These are phyloP conservation scores for Melikaiella ostensackeni DNA, from an alignment of 2,888 invertebrate genomes.

Conservation along the genomic window DNA sequence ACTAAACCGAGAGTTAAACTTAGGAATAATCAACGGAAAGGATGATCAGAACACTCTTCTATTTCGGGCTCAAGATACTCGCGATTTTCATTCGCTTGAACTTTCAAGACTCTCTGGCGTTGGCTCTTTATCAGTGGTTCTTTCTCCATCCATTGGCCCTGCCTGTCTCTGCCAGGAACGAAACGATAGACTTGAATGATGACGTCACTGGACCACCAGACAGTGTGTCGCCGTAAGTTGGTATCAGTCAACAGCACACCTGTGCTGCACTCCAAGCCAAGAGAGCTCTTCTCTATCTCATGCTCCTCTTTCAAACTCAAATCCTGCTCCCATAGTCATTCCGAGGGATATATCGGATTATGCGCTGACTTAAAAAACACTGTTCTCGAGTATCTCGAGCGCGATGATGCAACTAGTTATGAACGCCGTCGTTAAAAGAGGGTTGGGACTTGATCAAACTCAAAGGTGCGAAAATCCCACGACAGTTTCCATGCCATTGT, in stretches of 20 bases:
- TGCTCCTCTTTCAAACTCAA: slow-evolving; percentile 39
- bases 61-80: neutral
- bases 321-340: slow-evolving; percentile 49
- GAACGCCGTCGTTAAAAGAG: slow-evolving; percentile 40
- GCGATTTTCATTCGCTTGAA: neutral
- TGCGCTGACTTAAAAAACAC: slow-evolving; percentile 71
- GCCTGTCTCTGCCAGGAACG: slow-evolving; percentile 30
- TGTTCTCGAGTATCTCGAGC: slow-evolving; percentile 64
- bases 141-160: neutral
- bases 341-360: slow-evolving; percentile 65
- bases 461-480: slow-evolving; percentile 36
- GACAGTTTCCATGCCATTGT: slow-evolving; percentile 24
- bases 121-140: neutral
- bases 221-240: slow-evolving; percentile 65
- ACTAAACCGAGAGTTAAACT: neutral
- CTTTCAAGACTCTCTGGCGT: slow-evolving; percentile 5
- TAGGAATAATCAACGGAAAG: neutral
- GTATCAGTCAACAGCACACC: slow-evolving; percentile 60
- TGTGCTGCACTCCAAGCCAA: slow-evolving; percentile 43
- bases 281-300: slow-evolving; percentile 46
- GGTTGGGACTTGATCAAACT: slow-evolving; percentile 34
- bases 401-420: slow-evolving; percentile 64
- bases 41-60: neutral
- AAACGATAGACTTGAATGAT: slow-evolving; percentile 58
- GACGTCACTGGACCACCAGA: slow-evolving; percentile 66